These are phyloP conservation scores for Trochalopteron elliotii DNA, from an alignment of 2,113 vertebrate genomes.

Conservation along the genomic window DNA sequence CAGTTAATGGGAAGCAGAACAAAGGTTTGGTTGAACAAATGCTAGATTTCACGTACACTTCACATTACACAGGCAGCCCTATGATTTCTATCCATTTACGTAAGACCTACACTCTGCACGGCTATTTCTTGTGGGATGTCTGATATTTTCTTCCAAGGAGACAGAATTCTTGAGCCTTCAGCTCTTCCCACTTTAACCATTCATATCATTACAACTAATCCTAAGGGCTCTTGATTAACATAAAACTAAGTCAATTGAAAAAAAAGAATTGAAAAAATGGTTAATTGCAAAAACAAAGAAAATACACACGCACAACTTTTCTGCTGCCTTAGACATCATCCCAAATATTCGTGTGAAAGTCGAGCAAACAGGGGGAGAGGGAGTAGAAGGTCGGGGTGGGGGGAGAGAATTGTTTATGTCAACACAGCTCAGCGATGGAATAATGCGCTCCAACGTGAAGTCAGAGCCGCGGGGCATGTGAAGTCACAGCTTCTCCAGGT, in stretches of 20 bases:
- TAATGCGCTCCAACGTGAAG: not conserved
- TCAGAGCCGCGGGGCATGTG: not conserved
- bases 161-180: not conserved
- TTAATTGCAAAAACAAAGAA: not conserved
- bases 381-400: not conserved
- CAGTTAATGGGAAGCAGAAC: not conserved
- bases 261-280: not conserved
- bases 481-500: constrained; percentile 34
- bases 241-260: not conserved
- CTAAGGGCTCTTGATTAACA: not conserved
- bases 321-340: not conserved
- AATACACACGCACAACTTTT: not conserved
- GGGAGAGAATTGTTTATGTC: not conserved
- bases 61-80: not conserved
- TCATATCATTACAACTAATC: not conserved
- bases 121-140: not conserved
- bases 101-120: not conserved
- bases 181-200: not conserved
- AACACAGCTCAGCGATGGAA: not conserved
- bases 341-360: not conserved
- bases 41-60: not conserved
- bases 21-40: not conserved
- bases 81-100: not conserved
- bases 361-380: not conserved
- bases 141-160: not conserved